Conservation (phyloP, 1,140 invertebrate species). For the Monomorium pharaonis region DNA sequence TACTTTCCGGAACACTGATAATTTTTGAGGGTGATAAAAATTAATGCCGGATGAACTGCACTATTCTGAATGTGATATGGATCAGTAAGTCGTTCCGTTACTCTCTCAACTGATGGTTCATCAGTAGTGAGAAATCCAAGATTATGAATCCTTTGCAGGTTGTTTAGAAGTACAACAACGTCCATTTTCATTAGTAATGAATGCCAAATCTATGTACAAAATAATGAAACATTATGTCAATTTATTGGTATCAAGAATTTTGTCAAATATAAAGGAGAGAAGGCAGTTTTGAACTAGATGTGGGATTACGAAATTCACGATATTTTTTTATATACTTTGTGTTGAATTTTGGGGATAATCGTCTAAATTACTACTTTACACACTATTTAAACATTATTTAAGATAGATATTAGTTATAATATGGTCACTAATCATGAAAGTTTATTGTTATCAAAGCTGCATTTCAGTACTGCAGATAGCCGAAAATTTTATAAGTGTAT, state of each 20-base stretch:
- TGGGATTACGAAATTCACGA: no score
- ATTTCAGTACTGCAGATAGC: no score
- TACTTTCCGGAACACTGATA: slow-evolving; percentile 87
- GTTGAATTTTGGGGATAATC: no score
- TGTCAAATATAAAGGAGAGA: no score
- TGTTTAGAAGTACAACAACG: slow-evolving; percentile 86
- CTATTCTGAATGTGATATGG: slow-evolving; percentile 82
- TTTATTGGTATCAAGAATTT: not conserved
- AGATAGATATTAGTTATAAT: no score
- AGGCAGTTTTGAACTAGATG: no score
- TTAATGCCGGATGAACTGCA: slow-evolving; percentile 87
- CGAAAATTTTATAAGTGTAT: no score
- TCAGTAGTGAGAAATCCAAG: slow-evolving; percentile 86
- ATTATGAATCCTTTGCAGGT: slow-evolving; percentile 88
- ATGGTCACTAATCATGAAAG: no score
- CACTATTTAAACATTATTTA: no score
- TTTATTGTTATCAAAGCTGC: no score
- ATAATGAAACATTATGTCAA: not conserved
- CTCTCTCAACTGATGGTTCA: slow-evolving; percentile 77
- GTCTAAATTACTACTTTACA: no score
- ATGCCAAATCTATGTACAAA: slow-evolving; percentile 86
- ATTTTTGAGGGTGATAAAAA: slow-evolving; percentile 86
- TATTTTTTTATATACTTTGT: no score
- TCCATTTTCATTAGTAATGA: slow-evolving; percentile 87
- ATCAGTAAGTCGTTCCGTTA: slow-evolving; percentile 83